Conservation (phyloP, 2,113 vertebrate genomes). For the Poicephalus meyeri region DNA sequence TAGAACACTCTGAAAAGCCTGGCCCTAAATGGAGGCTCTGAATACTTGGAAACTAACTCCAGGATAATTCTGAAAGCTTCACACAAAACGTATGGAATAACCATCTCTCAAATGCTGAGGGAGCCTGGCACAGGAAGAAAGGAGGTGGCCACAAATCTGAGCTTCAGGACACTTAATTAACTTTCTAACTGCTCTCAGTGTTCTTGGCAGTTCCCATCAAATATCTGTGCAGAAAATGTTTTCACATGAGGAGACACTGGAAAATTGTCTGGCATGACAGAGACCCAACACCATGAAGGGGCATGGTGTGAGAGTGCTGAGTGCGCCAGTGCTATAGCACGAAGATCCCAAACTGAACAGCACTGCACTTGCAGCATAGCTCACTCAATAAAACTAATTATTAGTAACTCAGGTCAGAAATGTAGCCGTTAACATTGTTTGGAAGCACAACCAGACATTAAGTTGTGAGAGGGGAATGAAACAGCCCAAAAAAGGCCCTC, state of each 20-base stretch:
- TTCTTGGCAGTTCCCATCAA: constrained; percentile 19
- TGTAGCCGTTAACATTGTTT: not conserved
- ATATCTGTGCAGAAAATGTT: not conserved
- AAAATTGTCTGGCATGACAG: not conserved
- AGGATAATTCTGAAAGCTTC: not conserved
- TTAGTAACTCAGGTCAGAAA: not conserved
- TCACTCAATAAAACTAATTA: not conserved
- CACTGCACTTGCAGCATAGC: accelerated
- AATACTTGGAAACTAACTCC: not conserved
- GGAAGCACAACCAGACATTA: not conserved
- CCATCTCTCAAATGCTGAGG: not conserved
- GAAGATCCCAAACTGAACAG: not conserved
- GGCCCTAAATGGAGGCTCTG: not conserved
- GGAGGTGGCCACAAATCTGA: not conserved
- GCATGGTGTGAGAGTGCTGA: not conserved
- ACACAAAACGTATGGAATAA: not conserved
- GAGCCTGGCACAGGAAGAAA: not conserved
- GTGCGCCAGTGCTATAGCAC: accelerated
- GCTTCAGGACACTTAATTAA: constrained; percentile 7
- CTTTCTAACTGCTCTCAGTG: constrained; percentile 9
- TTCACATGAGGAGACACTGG: not conserved
- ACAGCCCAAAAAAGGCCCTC: not conserved
- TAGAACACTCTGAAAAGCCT: not conserved
- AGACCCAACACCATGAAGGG: not conserved
- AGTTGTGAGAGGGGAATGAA: not conserved